Percentiles rank a stretch among this genome's conserved stretches.
phyloP scores from a whole-genome alignment of 2,797 vertebrate genomes.

The Syngnathus acus region DNA sequence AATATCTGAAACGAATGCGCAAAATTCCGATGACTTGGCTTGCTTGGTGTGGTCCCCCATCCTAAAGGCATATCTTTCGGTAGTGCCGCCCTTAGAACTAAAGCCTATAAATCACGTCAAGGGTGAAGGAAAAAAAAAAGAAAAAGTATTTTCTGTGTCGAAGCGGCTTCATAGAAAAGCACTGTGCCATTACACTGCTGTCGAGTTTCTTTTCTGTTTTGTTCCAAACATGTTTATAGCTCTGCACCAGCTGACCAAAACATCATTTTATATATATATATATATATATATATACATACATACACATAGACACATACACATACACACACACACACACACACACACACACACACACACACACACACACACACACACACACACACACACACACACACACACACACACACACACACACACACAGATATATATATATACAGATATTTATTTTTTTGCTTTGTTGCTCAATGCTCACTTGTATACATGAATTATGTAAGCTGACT shows the following conservation, averaged over 20 bases:
- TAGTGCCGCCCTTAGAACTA: not conserved
- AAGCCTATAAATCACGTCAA: not conserved
- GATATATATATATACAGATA: slow-evolving; percentile 80
- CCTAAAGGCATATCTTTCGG: not conserved
- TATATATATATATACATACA: slow-evolving; percentile 73
- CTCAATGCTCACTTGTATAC: slow-evolving; percentile 70
- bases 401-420: slow-evolving; percentile 25
- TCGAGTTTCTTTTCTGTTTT: not conserved
- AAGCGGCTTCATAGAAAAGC: not conserved
- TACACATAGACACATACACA: slow-evolving; percentile 38
- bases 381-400: slow-evolving; percentile 31
- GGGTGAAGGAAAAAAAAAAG: not conserved
- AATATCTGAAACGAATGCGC: not conserved
- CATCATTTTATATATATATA: slow-evolving; percentile 44
- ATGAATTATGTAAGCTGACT: slow-evolving; percentile 54
- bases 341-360: slow-evolving; percentile 19
- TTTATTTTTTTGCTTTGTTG: slow-evolving; percentile 83
- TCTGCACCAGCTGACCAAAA: slow-evolving; percentile 35
- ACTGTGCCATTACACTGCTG: not conserved
- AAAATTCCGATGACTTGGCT: not conserved
- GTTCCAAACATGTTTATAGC: not conserved
- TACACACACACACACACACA: slow-evolving; percentile 19
- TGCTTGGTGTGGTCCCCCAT: too few relatives aligned
- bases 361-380: slow-evolving; percentile 20
- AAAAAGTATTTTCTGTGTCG: not conserved